phyloP scores from a whole-genome alignment of 2,888 invertebrate species.

The Heteropelma amictum region DNA sequence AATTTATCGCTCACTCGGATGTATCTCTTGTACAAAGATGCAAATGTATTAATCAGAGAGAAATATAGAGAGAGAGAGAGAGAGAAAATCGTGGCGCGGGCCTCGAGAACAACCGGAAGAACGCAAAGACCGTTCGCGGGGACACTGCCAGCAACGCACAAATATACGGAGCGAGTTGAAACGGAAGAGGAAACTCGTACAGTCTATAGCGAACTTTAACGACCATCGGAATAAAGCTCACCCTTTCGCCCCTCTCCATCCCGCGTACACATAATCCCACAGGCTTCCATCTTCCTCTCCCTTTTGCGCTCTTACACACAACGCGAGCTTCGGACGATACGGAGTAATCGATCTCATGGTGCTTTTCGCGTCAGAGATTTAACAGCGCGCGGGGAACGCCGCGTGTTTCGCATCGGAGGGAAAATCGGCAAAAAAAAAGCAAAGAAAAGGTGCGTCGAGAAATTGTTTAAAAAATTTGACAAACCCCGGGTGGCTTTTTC shows the following conservation, averaged over 20 bases:
- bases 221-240: conserved; percentile 46
- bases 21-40: conserved; percentile 25
- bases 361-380: conserved; percentile 46
- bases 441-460: too few species aligned
- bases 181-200: conserved; percentile 52
- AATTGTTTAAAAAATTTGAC: too few species aligned
- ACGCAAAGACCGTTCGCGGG: conserved; percentile 51
- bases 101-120: conserved; percentile 52
- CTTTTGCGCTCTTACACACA: conserved; percentile 2
- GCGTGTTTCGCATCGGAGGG: too few species aligned
- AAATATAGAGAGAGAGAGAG: not conserved
- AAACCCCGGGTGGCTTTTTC: conserved; percentile 1
- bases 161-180: conserved; percentile 40
- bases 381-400: conserved; percentile 6
- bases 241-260: not conserved
- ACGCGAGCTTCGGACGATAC: conserved; percentile 22
- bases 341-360: conserved; percentile 52
- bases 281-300: conserved; percentile 2
- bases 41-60: conserved; percentile 16
- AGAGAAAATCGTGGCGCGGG: conserved; percentile 4
- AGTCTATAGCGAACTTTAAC: conserved; percentile 44
- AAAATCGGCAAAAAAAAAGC: too few species aligned
- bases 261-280: conserved; percentile 10
- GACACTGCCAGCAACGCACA: conserved; percentile 33
- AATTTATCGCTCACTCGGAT: conserved; percentile 31